Base-by-base conservation (phyloP, 1,140 invertebrate species). In the Augochlora pura region DNA sequence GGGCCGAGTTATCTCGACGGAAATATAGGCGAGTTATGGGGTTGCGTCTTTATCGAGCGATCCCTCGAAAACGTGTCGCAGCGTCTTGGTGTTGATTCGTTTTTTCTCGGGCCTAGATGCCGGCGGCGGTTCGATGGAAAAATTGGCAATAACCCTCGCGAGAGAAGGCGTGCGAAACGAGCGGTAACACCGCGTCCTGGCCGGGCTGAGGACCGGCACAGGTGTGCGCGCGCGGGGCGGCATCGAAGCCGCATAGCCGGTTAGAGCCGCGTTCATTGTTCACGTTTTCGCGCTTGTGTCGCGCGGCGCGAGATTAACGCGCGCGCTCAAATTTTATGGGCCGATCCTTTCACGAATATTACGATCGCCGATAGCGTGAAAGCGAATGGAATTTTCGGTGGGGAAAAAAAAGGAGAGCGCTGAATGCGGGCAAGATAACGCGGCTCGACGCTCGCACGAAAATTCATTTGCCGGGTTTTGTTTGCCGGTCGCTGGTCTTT, bases 71-170 rank as follows among this genome's bases (percentile, higher is more conserved):
- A 12, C 12, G 42, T 46, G 42, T 46, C 12, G 42, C 0, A 46
- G 1, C 42, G 8, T 46, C 9, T 46, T 46, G 9, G 42, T 5
- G 42, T 4, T 32, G n/a, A 32, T 32, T 52, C 3, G 12, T 52
- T 52, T 38, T 21, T 5, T 32, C 23, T 4, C 1, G 4, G 32
- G 14, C 1, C 6, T 18, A 12, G n/a, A 5, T 49, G n/a, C 23
- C 70, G n/a, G n/a, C n/a, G n/a, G n/a, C n/a, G n/a, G 74, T 67
- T 78, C 59, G 59, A 74, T 69, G 38, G 66, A 73, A 78, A 84
- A 84, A 84, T 76, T 73, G 67, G 64, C 60, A 77, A 73, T 74
- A 84, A 81, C 42, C 46, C 65, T 65, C 57, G 64, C 57, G 64
- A 52, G 5, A 52, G 49, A 18, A 52, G 6, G 14, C 18, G 69